Base-by-base conservation (phyloP, 2,113 vertebrate species). In the Clarias magur region DNA sequence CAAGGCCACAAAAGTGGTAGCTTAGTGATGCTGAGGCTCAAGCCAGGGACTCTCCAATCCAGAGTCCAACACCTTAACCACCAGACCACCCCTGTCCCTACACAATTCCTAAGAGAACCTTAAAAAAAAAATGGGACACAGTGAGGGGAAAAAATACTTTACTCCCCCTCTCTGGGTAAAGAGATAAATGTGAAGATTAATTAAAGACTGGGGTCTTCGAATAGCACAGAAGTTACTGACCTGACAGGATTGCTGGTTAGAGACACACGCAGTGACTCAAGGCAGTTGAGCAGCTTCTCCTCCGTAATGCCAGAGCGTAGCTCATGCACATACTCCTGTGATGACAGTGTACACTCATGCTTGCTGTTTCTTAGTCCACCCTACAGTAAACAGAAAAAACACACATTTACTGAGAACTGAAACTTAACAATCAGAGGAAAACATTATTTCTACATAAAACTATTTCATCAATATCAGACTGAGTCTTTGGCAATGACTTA, bases 231-330 rank as follows among this genome's bases (percentile, higher is more conserved):
- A 25, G 63, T 59, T 80, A 62, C 96, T 91, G 88, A 99, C 98
- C 98, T 99, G 92, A 99, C 98, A 80, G 98, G 98, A 92, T 99
- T 99, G 94, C 98, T 99, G 73, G 98, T 99, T 92, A 99, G 95
- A 94, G 98, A 99, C 68, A 99, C 98, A 67, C 98, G 93, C 92
- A 99, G 92, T 38, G 98, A 99, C 93, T 99, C 98, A 82, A 99
- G 94, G 89, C 98, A 99, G 87, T 97, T 99, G 88, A 99, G 96
- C 82, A 99, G 96, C 90, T 98, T 99, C 67, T 99, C 98, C 53
- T 99, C 98, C 7, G 96, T 93, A 93, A 99, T 99, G 80, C 97
- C 97, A 13, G 98, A 99, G 38, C 97, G 95, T 87, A 99, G 93
- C 90, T 99, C 98, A 79, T 99, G 98, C 90, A 99, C 97, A 42